Percentiles rank a stretch among this genome's conserved stretches.
Evolutionary conservation across 2,113 vertebrate genomes (phyloP).

Genomic region (Megatriorchis doriae): DNA sequence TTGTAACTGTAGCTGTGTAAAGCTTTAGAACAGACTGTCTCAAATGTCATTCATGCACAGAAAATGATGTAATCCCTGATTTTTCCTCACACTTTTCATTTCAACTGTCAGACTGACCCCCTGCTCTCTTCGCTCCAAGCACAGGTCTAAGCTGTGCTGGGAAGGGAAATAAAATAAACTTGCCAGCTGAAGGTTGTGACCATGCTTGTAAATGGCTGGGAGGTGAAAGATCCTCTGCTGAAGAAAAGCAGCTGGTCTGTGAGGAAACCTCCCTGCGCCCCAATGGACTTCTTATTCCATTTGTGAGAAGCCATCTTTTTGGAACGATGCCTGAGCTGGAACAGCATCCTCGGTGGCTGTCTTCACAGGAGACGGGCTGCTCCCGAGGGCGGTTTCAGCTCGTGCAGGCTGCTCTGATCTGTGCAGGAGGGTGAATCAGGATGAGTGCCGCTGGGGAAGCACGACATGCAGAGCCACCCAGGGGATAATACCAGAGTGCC

Average conservation of each 20-base stretch:
- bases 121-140: background rate
- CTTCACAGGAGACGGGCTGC: background rate
- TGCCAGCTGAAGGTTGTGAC: background rate
- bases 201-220: background rate
- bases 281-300: background rate
- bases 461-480: fast-evolving
- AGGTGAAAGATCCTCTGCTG: background rate
- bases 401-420: background rate
- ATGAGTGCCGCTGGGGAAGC: fast-evolving
- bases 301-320: background rate
- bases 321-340: background rate
- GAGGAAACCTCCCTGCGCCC: background rate
- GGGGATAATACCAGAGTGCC: too few relatives aligned
- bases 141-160: background rate
- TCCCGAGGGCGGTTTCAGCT: background rate
- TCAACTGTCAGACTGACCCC: background rate
- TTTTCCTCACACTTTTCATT: background rate
- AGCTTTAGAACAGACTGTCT: background rate
- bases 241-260: background rate
- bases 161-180: background rate
- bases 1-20: background rate
- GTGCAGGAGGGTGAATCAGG: fast-evolving
- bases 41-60: background rate
- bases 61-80: background rate
- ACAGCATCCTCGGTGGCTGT: background rate